Evolutionary conservation across 2,888 invertebrate genomes (phyloP), one percentile per base, ranked within the genome.

Genomic region (Hypsopygia costalis): DNA sequence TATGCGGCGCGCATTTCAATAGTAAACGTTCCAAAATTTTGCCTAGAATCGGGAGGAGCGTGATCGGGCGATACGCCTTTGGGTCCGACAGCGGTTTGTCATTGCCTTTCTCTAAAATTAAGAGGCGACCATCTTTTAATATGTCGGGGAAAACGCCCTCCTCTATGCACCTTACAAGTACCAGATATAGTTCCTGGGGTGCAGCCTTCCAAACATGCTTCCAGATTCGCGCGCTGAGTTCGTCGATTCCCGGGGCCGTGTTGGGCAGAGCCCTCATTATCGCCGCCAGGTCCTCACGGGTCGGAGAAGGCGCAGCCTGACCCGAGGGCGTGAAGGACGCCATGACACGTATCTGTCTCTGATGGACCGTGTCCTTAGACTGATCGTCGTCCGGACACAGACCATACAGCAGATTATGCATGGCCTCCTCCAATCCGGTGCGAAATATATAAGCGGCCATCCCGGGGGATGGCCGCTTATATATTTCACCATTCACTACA

Each of bases 211-310:
- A 63, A 1, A 44, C 47, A 7, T 50, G 16, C 8, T 39, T 48
- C 0, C 64, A 3, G 0, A 68, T 63, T 0, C 34, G 20, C 0
- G 59, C 49, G 0, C n/a, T n/a, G n/a, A n/a, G n/a, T n/a, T n/a
- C n/a, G n/a, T n/a, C n/a, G n/a, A n/a, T n/a, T n/a, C n/a, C 69
- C n/a, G 62, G 61, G 0, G 62, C 52, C 4, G 56, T 67, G 45
- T 58, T 57, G 0, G 60, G 59, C 0, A 65, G 35, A 0, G 11
- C 8, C 38, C 8, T 40, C 1, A 66, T 35, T 22, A 62, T 55
- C 0, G 4, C 10, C 0, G n/a, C 42, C 8, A 62, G 2, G 0
- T 9, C 38, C n/a, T 29, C 41, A 0, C 3, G 0, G 0, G 33
- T 38, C 0, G 40, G 50, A 8, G 53, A 42, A 1, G 34, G 38